These are phyloP conservation scores for Sebastes melanostomus DNA, from an alignment of 2,797 vertebrate genomes.

Conservation along the genomic window DNA sequence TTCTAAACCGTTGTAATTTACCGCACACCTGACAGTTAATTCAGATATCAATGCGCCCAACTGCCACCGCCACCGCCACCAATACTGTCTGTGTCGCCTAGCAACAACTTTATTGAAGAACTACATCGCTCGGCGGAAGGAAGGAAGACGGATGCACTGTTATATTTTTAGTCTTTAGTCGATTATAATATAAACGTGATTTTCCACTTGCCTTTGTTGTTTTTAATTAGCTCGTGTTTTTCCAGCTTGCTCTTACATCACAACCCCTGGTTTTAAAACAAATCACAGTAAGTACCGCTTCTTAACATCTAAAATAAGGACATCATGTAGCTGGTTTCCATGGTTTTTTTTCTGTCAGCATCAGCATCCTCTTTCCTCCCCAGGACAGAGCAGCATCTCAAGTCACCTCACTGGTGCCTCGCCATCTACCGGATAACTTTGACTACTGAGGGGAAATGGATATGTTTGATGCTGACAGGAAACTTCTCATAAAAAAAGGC, in stretches of 20 bases:
- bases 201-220: background rate
- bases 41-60: slow-evolving; percentile 36
- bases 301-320: background rate
- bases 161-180: background rate
- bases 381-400: slow-evolving; percentile 3
- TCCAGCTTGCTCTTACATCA: slow-evolving; percentile 2
- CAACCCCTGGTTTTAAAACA: background rate
- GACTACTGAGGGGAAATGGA: background rate
- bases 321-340: background rate
- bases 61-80: background rate
- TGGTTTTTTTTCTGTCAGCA: slow-evolving; percentile 31
- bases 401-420: slow-evolving; percentile 37
- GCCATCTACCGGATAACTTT: slow-evolving; percentile 74
- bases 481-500: slow-evolving; percentile 16
- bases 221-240: slow-evolving; percentile 2
- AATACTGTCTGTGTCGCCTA: slow-evolving; percentile 37
- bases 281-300: background rate
- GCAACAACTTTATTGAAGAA: slow-evolving; percentile 68
- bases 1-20: background rate
- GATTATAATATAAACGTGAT: background rate
- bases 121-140: slow-evolving; percentile 40
- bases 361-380: slow-evolving; percentile 38
- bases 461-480: slow-evolving; percentile 7
- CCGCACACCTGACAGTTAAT: slow-evolving; percentile 37
- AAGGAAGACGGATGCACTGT: background rate